These are phyloP conservation scores for Trachelipus rathkii DNA, from an alignment of 1,140 invertebrate species.

Conservation along the genomic window DNA sequence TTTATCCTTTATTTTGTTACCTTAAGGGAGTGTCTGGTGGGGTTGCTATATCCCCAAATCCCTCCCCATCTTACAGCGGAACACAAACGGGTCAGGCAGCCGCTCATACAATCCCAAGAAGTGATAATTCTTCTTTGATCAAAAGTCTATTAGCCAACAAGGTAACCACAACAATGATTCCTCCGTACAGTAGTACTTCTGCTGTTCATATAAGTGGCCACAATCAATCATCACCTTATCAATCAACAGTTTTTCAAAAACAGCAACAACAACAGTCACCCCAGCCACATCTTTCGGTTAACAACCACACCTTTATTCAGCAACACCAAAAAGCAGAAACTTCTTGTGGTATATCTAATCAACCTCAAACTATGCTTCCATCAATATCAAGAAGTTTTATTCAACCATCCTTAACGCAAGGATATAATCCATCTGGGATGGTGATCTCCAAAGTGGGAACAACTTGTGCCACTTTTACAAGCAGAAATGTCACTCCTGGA, in stretches of 20 bases:
- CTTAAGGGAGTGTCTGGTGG: constrained; percentile 56
- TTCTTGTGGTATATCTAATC: not conserved
- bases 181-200: constrained; percentile 57
- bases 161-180: constrained; percentile 58
- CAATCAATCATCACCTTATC: too few species aligned
- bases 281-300: constrained; percentile 28
- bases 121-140: constrained; percentile 59
- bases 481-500: not conserved
- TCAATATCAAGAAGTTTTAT: constrained; percentile 30
- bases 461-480: not conserved
- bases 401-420: constrained; percentile 26
- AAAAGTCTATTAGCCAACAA: constrained; percentile 81
- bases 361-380: constrained; percentile 28
- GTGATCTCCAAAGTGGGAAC: not conserved
- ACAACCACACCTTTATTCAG: constrained; percentile 23
- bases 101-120: constrained; percentile 48
- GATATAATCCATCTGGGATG: not conserved
- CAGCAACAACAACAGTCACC: constrained; percentile 25
- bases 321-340: constrained; percentile 17
- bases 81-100: constrained; percentile 46
- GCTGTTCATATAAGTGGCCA: constrained; percentile 26
- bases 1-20: constrained; percentile 50
- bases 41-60: constrained; percentile 42
- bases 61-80: constrained; percentile 12
- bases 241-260: too few species aligned